A percentile compares a stretch with the other conserved stretches of the same genome.
These are phyloP conservation scores for Drosophila eohydei DNA, from an alignment of 2,888 invertebrate genomes.

Conservation along the genomic window DNA sequence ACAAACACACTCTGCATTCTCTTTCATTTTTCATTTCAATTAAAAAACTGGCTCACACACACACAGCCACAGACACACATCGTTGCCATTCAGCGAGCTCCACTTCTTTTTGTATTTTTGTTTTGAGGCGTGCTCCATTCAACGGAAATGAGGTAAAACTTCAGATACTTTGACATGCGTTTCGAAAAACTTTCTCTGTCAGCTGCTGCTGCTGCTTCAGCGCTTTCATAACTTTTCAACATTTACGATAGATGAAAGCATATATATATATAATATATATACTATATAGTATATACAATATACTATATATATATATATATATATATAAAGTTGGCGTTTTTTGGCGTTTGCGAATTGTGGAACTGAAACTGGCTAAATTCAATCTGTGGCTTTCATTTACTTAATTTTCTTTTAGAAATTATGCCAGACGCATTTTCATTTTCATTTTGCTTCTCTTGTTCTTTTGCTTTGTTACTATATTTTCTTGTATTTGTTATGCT, in stretches of 20 bases:
- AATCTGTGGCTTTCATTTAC: slow-evolving; percentile 31
- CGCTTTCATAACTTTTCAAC: slow-evolving; percentile 13
- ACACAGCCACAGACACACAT: not conserved
- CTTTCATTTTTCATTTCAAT: slow-evolving; percentile 47
- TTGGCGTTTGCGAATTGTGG: not conserved
- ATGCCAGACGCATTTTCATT: slow-evolving; percentile 30
- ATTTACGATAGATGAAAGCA: not conserved
- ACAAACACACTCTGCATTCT: slow-evolving; percentile 16
- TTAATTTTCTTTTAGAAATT: slow-evolving; percentile 42
- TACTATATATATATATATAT: not conserved
- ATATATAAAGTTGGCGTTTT: not conserved
- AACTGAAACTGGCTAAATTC: slow-evolving; percentile 2
- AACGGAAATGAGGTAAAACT: slow-evolving; percentile 15
- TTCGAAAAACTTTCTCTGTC: slow-evolving; percentile 8
- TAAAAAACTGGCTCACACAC: slow-evolving; percentile 34
- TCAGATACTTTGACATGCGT: slow-evolving; percentile 17
- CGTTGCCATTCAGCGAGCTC: slow-evolving; percentile 8
- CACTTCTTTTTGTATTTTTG: not conserved
- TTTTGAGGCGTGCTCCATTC: not conserved
- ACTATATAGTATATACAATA: too few relatives aligned
- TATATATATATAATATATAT: not conserved
- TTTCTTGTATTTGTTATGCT: slow-evolving; percentile 53
- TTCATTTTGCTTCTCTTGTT: slow-evolving; percentile 3
- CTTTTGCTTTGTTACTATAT: slow-evolving; percentile 24
- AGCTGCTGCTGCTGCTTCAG: not conserved